Evolutionary conservation across 1,140 invertebrate genomes (phyloP).

Genomic region (Archivesica marissinica): DNA sequence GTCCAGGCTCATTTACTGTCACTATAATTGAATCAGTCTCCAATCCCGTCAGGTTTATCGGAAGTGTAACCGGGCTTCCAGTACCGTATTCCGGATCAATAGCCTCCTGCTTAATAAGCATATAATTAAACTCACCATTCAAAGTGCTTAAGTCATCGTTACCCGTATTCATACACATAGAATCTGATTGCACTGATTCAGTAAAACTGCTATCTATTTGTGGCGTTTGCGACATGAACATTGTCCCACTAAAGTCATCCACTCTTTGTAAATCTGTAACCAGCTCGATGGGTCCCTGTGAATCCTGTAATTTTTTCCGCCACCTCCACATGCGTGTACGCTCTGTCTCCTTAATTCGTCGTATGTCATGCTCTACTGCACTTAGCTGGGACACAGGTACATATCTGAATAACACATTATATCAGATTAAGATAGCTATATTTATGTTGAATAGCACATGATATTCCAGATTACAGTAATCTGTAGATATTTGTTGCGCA

Average conservation of each 20-base stretch:
- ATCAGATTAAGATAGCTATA: no score
- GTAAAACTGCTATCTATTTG: neutral
- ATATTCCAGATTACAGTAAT: no score
- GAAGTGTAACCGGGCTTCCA: neutral
- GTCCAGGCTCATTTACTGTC: no score
- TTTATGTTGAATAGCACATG: no score
- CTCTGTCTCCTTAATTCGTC: neutral
- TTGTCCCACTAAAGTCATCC: neutral
- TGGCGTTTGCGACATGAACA: neutral
- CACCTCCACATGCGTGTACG: neutral
- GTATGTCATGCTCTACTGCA: neutral
- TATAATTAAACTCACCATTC: neutral
- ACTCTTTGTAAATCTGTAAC: neutral
- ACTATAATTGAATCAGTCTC: no score
- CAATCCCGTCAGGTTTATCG: no score
- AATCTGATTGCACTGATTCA: neutral
- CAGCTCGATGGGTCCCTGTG: neutral
- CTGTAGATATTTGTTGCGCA: no score
- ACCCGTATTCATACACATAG: neutral
- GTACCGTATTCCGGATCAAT: neutral
- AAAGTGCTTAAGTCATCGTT: neutral
- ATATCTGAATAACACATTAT: neutral
- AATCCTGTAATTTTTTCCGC: neutral
- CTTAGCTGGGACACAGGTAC: constrained; percentile 3
- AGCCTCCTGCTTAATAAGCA: neutral